Percentiles rank a stretch among this genome's conserved stretches.
phyloP scores from a whole-genome alignment of 2,888 invertebrate species.

The Allygus modestus region DNA sequence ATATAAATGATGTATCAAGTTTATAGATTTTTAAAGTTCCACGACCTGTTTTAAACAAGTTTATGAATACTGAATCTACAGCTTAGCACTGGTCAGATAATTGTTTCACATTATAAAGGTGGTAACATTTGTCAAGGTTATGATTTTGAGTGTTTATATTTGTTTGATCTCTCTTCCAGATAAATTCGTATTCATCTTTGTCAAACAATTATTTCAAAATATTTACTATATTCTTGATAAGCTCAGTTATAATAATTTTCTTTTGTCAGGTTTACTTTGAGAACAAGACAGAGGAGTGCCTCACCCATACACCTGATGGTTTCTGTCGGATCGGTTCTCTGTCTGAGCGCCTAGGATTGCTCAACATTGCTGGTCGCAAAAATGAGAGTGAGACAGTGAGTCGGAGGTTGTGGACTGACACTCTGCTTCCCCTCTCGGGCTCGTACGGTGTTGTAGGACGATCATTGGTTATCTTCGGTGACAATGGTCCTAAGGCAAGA shows the following conservation, averaged over 20 bases:
- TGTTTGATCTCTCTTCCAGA: no score
- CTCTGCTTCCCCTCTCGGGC: constrained; percentile 86
- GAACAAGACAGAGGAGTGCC: constrained; percentile 57
- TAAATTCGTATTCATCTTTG: no score
- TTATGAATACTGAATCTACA: no score
- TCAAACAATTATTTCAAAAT: no score
- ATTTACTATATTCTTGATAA: no score
- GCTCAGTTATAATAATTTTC: background rate
- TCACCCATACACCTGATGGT: constrained; percentile 47
- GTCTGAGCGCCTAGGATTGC: constrained; percentile 82
- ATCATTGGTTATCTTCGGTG: constrained; percentile 92
- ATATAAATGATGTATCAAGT: no score
- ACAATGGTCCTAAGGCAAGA: constrained; percentile 90
- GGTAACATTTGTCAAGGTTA: no score
- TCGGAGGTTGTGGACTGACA: constrained; percentile 88
- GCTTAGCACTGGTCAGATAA: no score
- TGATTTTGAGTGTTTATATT: no score
- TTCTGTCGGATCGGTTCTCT: constrained; percentile 83
- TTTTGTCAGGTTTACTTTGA: constrained; percentile 55
- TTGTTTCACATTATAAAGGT: no score
- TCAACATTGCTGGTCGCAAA: constrained; percentile 87
- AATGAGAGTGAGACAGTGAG: constrained; percentile 81
- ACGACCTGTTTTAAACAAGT: no score
- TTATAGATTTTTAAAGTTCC: no score
- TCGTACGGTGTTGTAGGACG: constrained; percentile 85